Conservation (phyloP, 2,797 vertebrate genomes). For the Anableps anableps region DNA sequence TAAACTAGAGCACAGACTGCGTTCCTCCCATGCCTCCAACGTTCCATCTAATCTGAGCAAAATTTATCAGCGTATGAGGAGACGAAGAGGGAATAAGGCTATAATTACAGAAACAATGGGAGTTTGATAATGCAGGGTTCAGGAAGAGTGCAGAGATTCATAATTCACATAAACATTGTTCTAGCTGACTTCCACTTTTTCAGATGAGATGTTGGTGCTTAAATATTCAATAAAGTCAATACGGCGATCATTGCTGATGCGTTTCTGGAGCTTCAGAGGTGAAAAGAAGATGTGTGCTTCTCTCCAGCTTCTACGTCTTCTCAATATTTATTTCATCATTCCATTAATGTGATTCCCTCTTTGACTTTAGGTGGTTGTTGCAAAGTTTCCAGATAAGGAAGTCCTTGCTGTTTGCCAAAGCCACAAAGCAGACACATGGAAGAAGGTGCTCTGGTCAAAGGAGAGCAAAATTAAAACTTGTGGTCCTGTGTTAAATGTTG, state of each 20-base stretch:
- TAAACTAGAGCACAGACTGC: constrained; percentile 21
- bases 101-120: background rate
- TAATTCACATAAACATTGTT: constrained; percentile 1
- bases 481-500: background rate
- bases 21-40: background rate
- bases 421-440: background rate
- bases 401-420: background rate
- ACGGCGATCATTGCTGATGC: background rate
- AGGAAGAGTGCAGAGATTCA: constrained; percentile 4
- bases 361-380: background rate
- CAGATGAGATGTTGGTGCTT: background rate
- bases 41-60: background rate
- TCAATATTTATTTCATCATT: background rate
- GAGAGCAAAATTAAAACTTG: background rate
- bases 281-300: background rate
- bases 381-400: background rate
- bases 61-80: background rate
- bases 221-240: constrained; percentile 4
- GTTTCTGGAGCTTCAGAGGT: background rate
- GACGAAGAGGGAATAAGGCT: background rate
- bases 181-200: background rate
- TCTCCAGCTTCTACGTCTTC: background rate
- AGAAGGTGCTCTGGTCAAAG: background rate
- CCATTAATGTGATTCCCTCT: background rate
- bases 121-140: background rate